These are phyloP conservation scores for Pogona vitticeps DNA, from an alignment of 2,113 vertebrate species.

Conservation along the genomic window DNA sequence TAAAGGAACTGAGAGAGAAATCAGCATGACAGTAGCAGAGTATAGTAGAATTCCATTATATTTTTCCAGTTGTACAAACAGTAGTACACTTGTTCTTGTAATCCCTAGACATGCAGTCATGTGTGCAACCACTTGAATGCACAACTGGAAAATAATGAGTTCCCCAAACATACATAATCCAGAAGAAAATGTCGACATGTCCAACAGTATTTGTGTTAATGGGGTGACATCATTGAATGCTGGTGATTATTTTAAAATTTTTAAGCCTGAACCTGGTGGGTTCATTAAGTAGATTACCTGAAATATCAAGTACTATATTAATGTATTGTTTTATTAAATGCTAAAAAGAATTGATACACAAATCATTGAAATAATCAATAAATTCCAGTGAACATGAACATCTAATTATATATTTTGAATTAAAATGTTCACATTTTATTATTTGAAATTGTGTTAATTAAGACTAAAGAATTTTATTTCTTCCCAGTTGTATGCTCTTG, in stretches of 20 bases:
- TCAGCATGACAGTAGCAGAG: neutral
- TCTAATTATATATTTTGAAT: too few relatives aligned
- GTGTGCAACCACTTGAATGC: neutral
- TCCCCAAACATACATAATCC: neutral
- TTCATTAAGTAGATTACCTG: neutral
- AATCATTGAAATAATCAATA: too few relatives aligned
- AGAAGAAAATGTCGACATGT: neutral
- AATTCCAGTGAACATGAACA: too few relatives aligned
- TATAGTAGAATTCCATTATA: neutral
- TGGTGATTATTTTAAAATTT: neutral
- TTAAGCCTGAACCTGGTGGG: neutral
- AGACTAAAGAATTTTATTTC: conserved; percentile 44
- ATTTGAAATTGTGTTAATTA: neutral
- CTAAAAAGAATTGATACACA: too few relatives aligned
- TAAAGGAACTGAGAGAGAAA: neutral
- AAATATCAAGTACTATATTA: neutral
- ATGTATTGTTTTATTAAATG: neutral
- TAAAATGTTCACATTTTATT: neutral
- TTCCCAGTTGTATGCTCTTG: conserved; percentile 53
- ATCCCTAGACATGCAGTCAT: neutral
- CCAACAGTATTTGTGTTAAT: neutral
- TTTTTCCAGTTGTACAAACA: neutral
- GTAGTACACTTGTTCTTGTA: neutral
- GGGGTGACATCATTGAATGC: neutral
- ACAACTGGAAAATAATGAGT: neutral